A percentile compares a stretch with the other conserved stretches of the same genome.
These are phyloP conservation scores for Nyctibius bracteatus DNA, from an alignment of 2,113 vertebrate genomes.

Conservation along the genomic window DNA sequence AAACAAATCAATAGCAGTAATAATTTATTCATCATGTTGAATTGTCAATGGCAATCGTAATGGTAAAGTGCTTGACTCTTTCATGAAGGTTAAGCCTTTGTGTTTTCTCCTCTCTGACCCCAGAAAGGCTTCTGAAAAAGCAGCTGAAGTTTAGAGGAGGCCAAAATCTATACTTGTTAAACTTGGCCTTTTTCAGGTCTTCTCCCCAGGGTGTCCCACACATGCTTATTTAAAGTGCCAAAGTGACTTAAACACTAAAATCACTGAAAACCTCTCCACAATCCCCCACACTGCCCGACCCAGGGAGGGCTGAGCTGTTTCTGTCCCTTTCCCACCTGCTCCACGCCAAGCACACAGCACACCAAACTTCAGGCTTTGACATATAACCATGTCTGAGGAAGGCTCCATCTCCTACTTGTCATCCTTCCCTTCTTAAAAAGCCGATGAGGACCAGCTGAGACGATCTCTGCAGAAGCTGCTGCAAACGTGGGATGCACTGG, in stretches of 20 bases:
- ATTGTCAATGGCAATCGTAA: neutral
- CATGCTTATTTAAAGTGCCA: neutral
- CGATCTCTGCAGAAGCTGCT: neutral
- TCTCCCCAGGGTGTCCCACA: neutral
- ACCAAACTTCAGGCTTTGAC: neutral
- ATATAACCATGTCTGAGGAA: neutral
- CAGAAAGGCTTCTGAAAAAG: neutral
- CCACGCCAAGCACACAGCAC: fast-evolving
- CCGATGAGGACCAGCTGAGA: neutral
- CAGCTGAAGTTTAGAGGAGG: neutral
- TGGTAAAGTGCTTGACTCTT: neutral
- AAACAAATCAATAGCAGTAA: conserved; percentile 19
- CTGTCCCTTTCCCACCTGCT: neutral
- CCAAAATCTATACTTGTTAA: neutral
- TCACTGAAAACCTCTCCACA: neutral
- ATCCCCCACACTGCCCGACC: fast-evolving
- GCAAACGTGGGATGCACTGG: fast-evolving
- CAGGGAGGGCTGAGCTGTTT: neutral
- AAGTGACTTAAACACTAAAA: neutral
- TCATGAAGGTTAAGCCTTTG: neutral
- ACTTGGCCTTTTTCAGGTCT: neutral
- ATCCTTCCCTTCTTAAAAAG: neutral
- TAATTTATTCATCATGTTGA: conserved; percentile 12
- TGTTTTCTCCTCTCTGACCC: neutral
- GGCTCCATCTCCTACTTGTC: neutral